A percentile compares a stretch with the other conserved stretches of the same genome.
phyloP scores from a whole-genome alignment of 2,888 invertebrate genomes.

The Linyphia triangularis region DNA sequence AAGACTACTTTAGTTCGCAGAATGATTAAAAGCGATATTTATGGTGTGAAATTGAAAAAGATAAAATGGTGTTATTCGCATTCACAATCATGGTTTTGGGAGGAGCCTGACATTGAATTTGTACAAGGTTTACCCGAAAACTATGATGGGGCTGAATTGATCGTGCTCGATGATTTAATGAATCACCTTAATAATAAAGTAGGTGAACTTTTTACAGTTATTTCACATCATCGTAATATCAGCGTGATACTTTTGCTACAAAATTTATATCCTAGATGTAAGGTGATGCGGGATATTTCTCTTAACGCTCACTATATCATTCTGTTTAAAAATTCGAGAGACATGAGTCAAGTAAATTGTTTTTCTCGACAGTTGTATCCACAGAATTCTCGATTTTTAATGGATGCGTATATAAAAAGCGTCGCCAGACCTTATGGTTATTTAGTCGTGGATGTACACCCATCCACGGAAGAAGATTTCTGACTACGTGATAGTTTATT shows the following conservation, averaged over 20 bases:
- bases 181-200: slow-evolving; percentile 13
- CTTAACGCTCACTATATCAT: slow-evolving; percentile 44
- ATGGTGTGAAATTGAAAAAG: slow-evolving; percentile 12
- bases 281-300: slow-evolving; percentile 47
- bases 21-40: slow-evolving; percentile 1
- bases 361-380: slow-evolving; percentile 41
- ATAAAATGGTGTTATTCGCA: slow-evolving; percentile 36
- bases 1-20: slow-evolving; percentile 29
- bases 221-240: slow-evolving; percentile 40
- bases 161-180: slow-evolving; percentile 42
- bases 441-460: slow-evolving; percentile 75
- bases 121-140: slow-evolving; percentile 18
- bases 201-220: slow-evolving; percentile 15
- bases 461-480: slow-evolving; percentile 66
- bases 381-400: slow-evolving; percentile 26
- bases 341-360: slow-evolving; percentile 40
- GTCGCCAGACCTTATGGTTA: slow-evolving; percentile 72
- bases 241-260: slow-evolving; percentile 38
- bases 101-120: slow-evolving; percentile 27
- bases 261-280: slow-evolving; percentile 45
- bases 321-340: slow-evolving; percentile 54
- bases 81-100: slow-evolving; percentile 38
- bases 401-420: slow-evolving; percentile 71
- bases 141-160: neutral
- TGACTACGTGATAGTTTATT: slow-evolving; percentile 49